Base-by-base conservation (phyloP, 2,113 vertebrate species). In the Nansenia antarctica region DNA sequence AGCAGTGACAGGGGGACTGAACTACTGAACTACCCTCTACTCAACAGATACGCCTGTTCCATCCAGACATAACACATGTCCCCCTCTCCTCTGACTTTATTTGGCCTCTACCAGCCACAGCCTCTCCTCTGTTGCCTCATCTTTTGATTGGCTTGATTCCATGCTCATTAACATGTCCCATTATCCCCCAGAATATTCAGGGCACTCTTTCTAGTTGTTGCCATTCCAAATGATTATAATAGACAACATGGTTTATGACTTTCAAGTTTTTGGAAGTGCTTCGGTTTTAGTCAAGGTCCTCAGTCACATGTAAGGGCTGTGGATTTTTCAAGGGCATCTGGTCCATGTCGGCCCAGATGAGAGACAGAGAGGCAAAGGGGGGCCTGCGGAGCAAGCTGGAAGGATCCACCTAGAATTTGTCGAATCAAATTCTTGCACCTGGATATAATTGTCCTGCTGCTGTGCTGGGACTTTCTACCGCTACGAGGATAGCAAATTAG, bases 381-480 rank as follows among this genome's bases (percentile, higher is more conserved):
- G 87, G 80, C 82, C 83, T 83, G 88, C 74, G 69, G 71, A 90
- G 91, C 90, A 78, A 90, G 91, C 88, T 91, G 92, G 91, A 94
- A 93, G 81, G 89, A 97, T 95, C 92, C 93, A 94, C 94, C 94
- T 93, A 93, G 94, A 96, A 94, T 98, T 95, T 94, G 94, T 96
- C 92, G 95, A 97, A 97, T 98, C 95, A 95, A 96, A 95, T 95
- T 93, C 94, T 94, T 98, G 95, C 96, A 96, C 96, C 95, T 98
- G 96, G 94, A 96, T 94, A 86, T 96, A 98, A 98, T 98, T 95
- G 95, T 95, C 86, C 85, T 84, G 92, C 94, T 67, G 94, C 95
- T 98, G 95, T 96, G 95, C 93, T 93, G 96, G 95, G 95, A 93
- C 93, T 94, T 95, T 93, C 94, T 91, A 88, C 90, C 91, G 91